phyloP scores from a whole-genome alignment of 2,113 vertebrate species.

The Pollachius pollachius region DNA sequence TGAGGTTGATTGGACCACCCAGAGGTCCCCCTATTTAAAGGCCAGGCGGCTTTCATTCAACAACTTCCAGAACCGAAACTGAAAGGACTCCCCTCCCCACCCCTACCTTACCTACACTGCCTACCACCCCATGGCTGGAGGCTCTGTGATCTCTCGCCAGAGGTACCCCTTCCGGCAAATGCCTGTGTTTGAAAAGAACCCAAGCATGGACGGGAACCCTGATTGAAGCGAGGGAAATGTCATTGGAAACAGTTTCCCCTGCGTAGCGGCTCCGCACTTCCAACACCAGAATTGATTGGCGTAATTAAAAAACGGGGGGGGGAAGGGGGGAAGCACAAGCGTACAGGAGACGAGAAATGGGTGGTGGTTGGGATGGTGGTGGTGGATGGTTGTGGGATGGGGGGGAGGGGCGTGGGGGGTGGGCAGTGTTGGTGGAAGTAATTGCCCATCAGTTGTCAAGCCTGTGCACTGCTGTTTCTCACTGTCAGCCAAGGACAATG shows the following conservation, averaged over 20 bases:
- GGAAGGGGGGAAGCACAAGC: background rate
- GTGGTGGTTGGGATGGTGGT: background rate
- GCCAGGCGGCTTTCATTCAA: constrained; percentile 64
- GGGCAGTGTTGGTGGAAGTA: constrained; percentile 35
- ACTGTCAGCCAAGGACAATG: constrained; percentile 65
- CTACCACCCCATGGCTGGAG: constrained; percentile 32
- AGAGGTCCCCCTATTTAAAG: constrained; percentile 52
- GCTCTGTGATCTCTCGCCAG: constrained; percentile 56
- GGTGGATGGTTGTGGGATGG: constrained; percentile 21
- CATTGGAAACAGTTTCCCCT: constrained; percentile 31
- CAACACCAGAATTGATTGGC: constrained; percentile 34
- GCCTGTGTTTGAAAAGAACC: constrained; percentile 51
- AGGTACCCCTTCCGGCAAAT: constrained; percentile 54
- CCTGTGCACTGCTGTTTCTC: constrained; percentile 12
- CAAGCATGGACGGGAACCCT: constrained; percentile 35
- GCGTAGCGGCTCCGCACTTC: constrained; percentile 29
- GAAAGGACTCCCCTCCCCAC: constrained; percentile 41
- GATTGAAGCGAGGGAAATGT: constrained; percentile 36
- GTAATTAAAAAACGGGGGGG: background rate
- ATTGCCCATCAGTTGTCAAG: constrained; percentile 67
- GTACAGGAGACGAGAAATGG: background rate
- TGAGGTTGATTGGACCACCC: constrained; percentile 66
- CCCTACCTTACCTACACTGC: constrained; percentile 12
- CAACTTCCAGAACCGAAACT: constrained; percentile 49
- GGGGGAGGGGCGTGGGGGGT: constrained; percentile 18